Percentiles rank a stretch among this genome's conserved stretches.
Conservation (phyloP, 1,140 invertebrate genomes). For the Rhysida immarginata region DNA sequence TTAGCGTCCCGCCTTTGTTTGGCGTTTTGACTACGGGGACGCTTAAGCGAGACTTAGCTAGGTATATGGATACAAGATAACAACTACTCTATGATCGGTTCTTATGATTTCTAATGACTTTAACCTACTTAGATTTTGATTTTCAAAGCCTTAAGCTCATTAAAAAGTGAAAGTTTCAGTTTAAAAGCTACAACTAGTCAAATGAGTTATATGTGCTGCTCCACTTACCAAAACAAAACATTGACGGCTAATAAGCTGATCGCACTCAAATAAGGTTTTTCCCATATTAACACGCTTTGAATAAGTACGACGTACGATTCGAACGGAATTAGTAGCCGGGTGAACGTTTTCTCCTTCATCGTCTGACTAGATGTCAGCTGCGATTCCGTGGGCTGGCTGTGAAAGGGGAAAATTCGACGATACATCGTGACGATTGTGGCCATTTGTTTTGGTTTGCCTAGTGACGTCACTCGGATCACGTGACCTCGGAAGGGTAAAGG, state of each 20-base stretch:
- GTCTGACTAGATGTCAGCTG: background rate
- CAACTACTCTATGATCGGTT: no score
- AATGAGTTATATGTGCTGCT: no score
- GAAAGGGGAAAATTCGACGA: constrained; percentile 6
- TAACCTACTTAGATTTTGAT: no score
- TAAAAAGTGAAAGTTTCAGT: no score
- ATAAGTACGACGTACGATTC: constrained; percentile 21
- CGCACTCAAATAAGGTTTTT: constrained; percentile 19
- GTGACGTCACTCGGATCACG: constrained; percentile 5
- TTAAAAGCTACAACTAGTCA: no score
- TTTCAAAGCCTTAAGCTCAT: no score
- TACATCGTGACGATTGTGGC: constrained; percentile 2
- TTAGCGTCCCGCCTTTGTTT: no score
- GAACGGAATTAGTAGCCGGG: constrained; percentile 17
- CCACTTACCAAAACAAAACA: constrained; percentile 23
- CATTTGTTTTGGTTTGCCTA: constrained; percentile 7
- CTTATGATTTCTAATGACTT: no score
- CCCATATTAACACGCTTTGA: constrained; percentile 24
- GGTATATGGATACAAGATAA: no score
- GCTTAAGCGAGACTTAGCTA: no score
- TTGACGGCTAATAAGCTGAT: constrained; percentile 20
- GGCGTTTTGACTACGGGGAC: no score
- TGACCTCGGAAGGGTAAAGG: background rate
- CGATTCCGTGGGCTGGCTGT: background rate
- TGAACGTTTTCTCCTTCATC: constrained; percentile 5